Percentiles rank a stretch among this genome's conserved stretches.
Conservation (phyloP, 2,888 invertebrate genomes). For the Monopis laevigella region DNA sequence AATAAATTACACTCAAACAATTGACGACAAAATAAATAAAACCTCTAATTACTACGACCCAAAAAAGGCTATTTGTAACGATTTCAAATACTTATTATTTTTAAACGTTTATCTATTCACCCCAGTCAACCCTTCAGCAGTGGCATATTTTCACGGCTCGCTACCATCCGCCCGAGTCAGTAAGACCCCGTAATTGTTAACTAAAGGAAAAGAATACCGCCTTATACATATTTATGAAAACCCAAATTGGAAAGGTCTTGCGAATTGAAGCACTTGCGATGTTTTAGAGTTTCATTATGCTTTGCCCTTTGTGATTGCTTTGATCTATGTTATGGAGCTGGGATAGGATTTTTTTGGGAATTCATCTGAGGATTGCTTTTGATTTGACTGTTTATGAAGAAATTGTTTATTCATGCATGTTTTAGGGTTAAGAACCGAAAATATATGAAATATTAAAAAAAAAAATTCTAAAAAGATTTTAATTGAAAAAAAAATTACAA, state of each 20-base stretch:
- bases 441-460: no score
- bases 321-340: conserved; percentile 49
- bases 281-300: conserved; percentile 58
- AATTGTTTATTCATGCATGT: no score
- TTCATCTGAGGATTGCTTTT: background rate
- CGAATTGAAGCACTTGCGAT: conserved; percentile 58
- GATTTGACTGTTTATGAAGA: background rate
- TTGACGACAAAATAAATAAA: no score
- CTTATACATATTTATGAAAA: conserved; percentile 64
- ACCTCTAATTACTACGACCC: no score
- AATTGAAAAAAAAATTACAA: no score
- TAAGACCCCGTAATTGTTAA: conserved; percentile 65
- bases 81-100: background rate
- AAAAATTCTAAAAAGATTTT: no score
- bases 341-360: conserved; percentile 33
- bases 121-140: conserved; percentile 13
- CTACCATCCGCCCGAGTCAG: conserved; percentile 40
- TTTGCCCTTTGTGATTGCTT: conserved; percentile 61
- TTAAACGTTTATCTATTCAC: conserved; percentile 4
- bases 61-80: no score
- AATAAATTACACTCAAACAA: no score
- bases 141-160: conserved; percentile 23
- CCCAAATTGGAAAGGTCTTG: conserved; percentile 25
- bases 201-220: conserved; percentile 61
- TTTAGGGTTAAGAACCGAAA: no score